Evolutionary conservation across 2,113 vertebrate species (phyloP).

Genomic region (Hemiscyllium ocellatum): DNA sequence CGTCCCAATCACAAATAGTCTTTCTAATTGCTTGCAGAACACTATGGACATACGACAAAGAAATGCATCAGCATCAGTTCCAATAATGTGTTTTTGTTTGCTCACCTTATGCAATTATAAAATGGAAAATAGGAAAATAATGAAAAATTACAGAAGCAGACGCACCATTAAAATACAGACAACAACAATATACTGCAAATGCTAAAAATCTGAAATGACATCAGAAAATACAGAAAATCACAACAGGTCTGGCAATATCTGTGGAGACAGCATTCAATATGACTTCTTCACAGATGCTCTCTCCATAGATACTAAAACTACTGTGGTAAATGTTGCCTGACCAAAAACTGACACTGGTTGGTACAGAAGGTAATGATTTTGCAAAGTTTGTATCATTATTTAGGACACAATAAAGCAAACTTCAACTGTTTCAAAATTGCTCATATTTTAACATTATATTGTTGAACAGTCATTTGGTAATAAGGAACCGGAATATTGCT

Average conservation of each 20-base stretch:
- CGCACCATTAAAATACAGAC: background rate
- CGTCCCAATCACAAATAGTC: conserved; percentile 81
- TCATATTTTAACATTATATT: background rate
- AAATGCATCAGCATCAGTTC: background rate
- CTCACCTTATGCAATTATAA: background rate
- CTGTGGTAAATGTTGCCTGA: background rate
- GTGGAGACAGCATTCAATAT: too few relatives aligned
- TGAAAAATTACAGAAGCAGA: background rate
- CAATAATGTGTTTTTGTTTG: background rate
- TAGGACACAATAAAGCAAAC: background rate
- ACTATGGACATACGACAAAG: conserved; percentile 49
- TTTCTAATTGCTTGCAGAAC: conserved; percentile 82
- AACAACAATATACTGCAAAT: too few relatives aligned
- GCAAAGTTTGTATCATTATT: background rate
- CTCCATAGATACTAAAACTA: background rate
- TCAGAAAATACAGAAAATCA: too few relatives aligned
- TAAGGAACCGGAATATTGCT: too few relatives aligned
- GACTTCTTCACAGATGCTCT: too few relatives aligned
- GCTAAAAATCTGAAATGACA: too few relatives aligned
- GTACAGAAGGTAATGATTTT: background rate
- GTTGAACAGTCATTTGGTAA: background rate
- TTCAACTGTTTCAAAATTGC: background rate
- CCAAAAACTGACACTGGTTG: background rate
- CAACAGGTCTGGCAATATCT: too few relatives aligned
- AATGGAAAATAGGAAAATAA: background rate